Evolutionary conservation across 2,888 invertebrate genomes (phyloP), one percentile per base, ranked within the genome.

Genomic region (Eucera pruinosa): DNA sequence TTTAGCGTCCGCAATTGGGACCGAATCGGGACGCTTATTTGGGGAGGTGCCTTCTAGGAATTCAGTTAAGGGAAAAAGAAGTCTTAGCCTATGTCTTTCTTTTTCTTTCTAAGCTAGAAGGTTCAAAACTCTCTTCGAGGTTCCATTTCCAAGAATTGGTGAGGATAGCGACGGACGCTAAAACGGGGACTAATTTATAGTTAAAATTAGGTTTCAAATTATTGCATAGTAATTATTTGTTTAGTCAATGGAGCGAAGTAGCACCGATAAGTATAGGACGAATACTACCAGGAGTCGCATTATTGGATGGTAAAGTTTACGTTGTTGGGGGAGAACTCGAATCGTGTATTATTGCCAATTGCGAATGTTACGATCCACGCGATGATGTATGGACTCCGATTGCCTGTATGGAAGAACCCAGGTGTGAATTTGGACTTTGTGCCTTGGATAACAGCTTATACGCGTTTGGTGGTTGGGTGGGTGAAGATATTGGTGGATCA

Each of bases 381-480:
- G 95, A 94, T 67, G 93, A 94, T 74, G 91, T 92, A 6, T 94
- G 94, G 94, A 92, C 91, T 15, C 82, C 90, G 33, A 91, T 92
- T 52, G 90, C 92, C 2, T 91, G 90, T 68, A 96, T 97, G 96
- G 95, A 95, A 79, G 96, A 96, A 84, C 96, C 97, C 0, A 94
- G 98, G 25, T 98, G 97, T 93, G 98, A 97, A 91, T 97, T 98
- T 90, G 98, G 98, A 1, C 93, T 98, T 78, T 97, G 97, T 88
- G 96, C 96, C 15, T 94, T 97, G 92, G 96, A 97, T 84, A 97
- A 97, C 33, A 95, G 95, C 87, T 93, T 98, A 73, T 97, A 96
- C 90, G 98, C 97, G 0, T 95, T 98, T 86, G 98, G 98, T 50
- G 98, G 98, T 3, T 98, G 98, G 98, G 96, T 98, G 39, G 98